A percentile compares a stretch with the other conserved stretches of the same genome.
Evolutionary conservation across 2,113 vertebrate species (phyloP).

Genomic region (Toxostoma redivivum): DNA sequence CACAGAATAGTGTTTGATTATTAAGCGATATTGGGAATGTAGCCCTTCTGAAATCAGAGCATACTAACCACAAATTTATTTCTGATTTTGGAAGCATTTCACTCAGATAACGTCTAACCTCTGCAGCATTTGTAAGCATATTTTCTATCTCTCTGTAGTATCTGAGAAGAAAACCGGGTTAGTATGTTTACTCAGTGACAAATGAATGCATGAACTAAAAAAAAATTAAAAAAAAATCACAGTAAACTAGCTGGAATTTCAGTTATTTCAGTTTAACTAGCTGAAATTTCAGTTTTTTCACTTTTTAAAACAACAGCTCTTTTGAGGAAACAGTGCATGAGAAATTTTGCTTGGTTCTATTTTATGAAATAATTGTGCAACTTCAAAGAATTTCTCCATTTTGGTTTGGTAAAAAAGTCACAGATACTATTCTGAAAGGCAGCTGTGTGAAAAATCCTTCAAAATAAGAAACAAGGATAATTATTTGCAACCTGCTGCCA

Average conservation of each 20-base stretch:
- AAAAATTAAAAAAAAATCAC: background rate
- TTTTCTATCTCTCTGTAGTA: background rate
- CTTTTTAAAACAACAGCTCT: background rate
- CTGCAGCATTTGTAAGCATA: background rate
- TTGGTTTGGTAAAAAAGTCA: background rate
- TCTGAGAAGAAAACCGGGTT: background rate
- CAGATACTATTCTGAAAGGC: background rate
- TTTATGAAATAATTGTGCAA: background rate
- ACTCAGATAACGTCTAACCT: background rate
- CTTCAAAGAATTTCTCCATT: background rate
- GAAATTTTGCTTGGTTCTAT: background rate
- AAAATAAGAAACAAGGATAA: background rate
- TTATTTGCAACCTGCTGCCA: background rate
- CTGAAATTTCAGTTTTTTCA: background rate
- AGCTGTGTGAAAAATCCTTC: background rate
- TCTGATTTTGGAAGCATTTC: background rate
- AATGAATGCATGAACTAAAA: background rate
- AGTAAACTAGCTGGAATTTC: background rate
- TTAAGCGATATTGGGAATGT: background rate
- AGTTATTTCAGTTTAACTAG: background rate
- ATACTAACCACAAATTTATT: background rate
- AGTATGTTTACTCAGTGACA: background rate
- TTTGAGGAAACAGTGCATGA: background rate
- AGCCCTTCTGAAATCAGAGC: background rate
- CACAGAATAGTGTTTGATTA: background rate